phyloP scores from a whole-genome alignment of 2,888 invertebrate genomes.

The Drosophila mimica region DNA sequence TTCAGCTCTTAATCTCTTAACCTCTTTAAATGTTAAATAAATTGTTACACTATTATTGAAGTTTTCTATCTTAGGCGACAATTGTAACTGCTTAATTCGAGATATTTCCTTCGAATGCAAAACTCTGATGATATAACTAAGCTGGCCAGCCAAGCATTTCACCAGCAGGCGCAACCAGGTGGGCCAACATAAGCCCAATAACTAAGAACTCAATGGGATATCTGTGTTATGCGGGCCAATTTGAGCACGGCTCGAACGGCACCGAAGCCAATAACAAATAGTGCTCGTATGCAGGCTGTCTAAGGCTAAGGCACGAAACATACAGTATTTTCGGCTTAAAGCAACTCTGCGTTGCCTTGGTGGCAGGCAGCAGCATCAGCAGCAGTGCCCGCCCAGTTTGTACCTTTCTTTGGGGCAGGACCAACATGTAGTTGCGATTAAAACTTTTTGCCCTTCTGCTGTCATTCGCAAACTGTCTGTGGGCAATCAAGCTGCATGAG shows the following conservation, averaged over 20 bases:
- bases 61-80: background rate
- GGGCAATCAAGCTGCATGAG: slow-evolving; percentile 80
- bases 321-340: slow-evolving; percentile 16
- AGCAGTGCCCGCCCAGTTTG: slow-evolving; percentile 11
- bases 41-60: background rate
- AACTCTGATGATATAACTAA: background rate
- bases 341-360: slow-evolving; percentile 2
- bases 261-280: slow-evolving; percentile 16
- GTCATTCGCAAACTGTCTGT: slow-evolving; percentile 67
- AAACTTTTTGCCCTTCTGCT: slow-evolving; percentile 53
- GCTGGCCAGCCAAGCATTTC: slow-evolving; percentile 17
- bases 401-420: slow-evolving; percentile 20
- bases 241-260: slow-evolving; percentile 18
- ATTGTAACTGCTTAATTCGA: background rate
- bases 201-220: slow-evolving; percentile 29
- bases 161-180: slow-evolving; percentile 31
- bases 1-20: background rate
- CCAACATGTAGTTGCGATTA: slow-evolving; percentile 55
- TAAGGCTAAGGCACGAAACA: slow-evolving; percentile 4
- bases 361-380: background rate
- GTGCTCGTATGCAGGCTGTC: slow-evolving; percentile 9
- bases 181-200: slow-evolving; percentile 35
- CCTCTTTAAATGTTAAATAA: background rate
- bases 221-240: slow-evolving; percentile 39
- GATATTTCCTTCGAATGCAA: background rate